A percentile compares a stretch with the other conserved stretches of the same genome.
Conservation (phyloP, 2,888 invertebrate genomes). For the Himalopsyche anomala region DNA sequence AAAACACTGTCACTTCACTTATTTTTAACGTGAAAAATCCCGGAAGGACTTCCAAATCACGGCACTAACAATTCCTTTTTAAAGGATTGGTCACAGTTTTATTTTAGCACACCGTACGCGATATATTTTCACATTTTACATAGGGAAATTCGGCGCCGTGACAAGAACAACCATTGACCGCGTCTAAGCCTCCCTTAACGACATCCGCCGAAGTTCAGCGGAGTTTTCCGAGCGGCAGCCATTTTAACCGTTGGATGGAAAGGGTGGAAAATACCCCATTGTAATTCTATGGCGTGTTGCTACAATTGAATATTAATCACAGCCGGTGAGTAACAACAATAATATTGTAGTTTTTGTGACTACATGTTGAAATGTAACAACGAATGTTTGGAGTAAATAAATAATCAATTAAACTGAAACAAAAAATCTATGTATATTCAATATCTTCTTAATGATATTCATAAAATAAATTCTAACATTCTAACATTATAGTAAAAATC, state of each 20-base stretch:
- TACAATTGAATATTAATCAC: background rate
- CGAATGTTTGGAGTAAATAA: no score
- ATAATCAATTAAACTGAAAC: no score
- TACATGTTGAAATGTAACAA: no score
- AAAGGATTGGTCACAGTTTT: slow-evolving; percentile 17
- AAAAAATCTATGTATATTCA: no score
- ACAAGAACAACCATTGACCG: slow-evolving; percentile 62
- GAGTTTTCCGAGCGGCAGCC: slow-evolving; percentile 53
- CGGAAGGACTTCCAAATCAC: slow-evolving; percentile 37
- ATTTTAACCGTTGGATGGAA: slow-evolving; percentile 50
- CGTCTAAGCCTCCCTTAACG: slow-evolving; percentile 62
- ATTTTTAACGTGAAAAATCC: slow-evolving; percentile 36
- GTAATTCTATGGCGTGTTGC: background rate
- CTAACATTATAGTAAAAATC: no score
- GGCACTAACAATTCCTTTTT: background rate
- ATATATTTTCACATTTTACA: slow-evolving; percentile 52
- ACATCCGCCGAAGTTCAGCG: slow-evolving; percentile 50
- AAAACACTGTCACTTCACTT: slow-evolving; percentile 59
- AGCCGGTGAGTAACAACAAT: no score
- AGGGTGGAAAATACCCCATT: slow-evolving; percentile 31
- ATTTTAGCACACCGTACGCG: slow-evolving; percentile 23
- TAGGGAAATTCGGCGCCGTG: slow-evolving; percentile 50
- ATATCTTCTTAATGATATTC: no score
- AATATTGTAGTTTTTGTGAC: no score
- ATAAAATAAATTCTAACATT: no score